These are phyloP conservation scores for Boleophthalmus pectinirostris DNA, from an alignment of 2,113 vertebrate species.

Conservation along the genomic window DNA sequence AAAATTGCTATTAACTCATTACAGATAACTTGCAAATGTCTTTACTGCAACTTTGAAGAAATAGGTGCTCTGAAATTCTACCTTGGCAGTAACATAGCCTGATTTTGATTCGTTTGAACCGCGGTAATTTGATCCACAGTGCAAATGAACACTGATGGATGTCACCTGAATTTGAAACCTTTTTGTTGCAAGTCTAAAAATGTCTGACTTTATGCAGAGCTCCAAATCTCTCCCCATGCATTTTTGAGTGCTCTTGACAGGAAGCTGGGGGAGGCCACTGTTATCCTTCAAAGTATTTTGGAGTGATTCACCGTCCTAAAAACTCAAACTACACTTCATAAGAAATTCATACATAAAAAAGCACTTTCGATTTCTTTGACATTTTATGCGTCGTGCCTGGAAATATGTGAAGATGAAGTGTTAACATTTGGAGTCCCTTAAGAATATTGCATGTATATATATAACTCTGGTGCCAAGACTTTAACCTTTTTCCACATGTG, in stretches of 20 bases:
- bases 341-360: neutral
- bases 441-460: neutral
- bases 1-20: too few species aligned
- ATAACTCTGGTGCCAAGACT: neutral
- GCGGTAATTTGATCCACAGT: neutral
- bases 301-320: neutral
- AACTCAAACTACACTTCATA: neutral
- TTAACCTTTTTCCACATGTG: neutral
- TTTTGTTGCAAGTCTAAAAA: neutral
- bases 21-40: too few species aligned
- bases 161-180: neutral
- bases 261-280: neutral
- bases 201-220: neutral
- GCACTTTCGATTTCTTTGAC: neutral
- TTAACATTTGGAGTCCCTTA: neutral
- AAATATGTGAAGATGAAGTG: neutral
- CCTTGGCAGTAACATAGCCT: too few species aligned
- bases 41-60: too few species aligned
- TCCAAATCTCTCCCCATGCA: neutral
- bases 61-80: too few species aligned
- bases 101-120: too few species aligned
- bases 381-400: neutral
- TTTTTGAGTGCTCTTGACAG: conserved; percentile 1
- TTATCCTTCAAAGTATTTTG: neutral
- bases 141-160: neutral